Base-by-base conservation (phyloP, 2,797 vertebrate genomes). In the Urophycis tenuis region DNA sequence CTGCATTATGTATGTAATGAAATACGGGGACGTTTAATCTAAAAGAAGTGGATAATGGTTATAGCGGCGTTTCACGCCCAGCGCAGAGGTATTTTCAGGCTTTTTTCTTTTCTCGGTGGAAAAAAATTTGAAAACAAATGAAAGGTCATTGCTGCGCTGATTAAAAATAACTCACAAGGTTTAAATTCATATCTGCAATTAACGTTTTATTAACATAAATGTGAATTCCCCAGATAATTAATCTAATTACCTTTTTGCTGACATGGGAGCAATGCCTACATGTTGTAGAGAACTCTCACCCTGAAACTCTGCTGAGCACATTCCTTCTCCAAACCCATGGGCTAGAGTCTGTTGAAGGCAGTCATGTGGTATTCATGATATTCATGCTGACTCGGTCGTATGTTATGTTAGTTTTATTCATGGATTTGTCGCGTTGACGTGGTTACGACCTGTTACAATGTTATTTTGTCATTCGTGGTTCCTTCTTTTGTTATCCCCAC, bases 11-110 rank as follows among this genome's bases (percentile, higher is more conserved):
- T 64, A 77, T 75, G 41, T 85, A 41, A 60, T 25, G 22, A 79
- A 81, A 78, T 80, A 74, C 76, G 15, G 67, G 71, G 74, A 53
- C 33, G 30, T 78, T 74, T 45, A 53, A 64, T 74, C 78, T 80
- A 73, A 45, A 10, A 49, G 60, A 32, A 14, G 12, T 22, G 72
- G 71, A 15, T 5, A 31, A 25, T 71, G 70, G 72, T 45, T 79
- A 4, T 53, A 53, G 8, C 5, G 7, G 12, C 49, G n/a, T 53
- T 49, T 53, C 49, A 53, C 22, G n/a, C 9, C 19, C 49, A 53
- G 49, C 9, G 19, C 4, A 53, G 14, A 49, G 5, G 19, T 17
- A 49, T 39, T 39, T 34, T 34, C 33, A 2, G n/a, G n/a, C 1
- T 36, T 4, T 36, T 49, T 72, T 34, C 32, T 72, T 33, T 3